Conservation (phyloP, 2,888 invertebrate genomes). For the Himalopsyche kuldschensis region DNA sequence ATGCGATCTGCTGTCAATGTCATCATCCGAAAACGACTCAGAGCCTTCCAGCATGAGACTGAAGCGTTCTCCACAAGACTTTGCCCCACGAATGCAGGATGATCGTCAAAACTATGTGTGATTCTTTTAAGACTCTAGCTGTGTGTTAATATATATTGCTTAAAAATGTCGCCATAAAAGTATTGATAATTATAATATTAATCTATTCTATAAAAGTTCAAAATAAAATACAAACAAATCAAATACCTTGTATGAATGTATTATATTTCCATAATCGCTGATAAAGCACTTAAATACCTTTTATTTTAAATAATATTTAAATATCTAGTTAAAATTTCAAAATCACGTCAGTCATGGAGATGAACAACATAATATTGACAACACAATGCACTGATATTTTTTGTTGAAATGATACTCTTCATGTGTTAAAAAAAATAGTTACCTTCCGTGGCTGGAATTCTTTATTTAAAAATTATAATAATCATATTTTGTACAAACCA, state of each 20-base stretch:
- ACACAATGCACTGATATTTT: too few relatives aligned
- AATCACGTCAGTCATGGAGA: too few relatives aligned
- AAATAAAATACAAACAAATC: neutral
- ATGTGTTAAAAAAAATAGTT: too few relatives aligned
- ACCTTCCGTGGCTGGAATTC: neutral
- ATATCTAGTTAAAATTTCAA: too few relatives aligned
- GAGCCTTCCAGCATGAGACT: constrained; percentile 30
- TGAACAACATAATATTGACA: too few relatives aligned
- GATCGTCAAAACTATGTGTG: constrained; percentile 29
- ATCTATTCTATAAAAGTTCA: neutral
- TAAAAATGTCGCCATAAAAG: neutral
- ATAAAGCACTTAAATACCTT: too few relatives aligned
- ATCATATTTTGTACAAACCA: neutral
- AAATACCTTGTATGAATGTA: too few relatives aligned
- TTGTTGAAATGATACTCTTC: too few relatives aligned
- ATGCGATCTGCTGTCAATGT: constrained; percentile 40
- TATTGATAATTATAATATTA: neutral
- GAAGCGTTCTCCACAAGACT: constrained; percentile 28
- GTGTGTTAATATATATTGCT: neutral
- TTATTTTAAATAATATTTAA: too few relatives aligned
- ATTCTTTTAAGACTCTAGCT: constrained; percentile 2
- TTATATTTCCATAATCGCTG: too few relatives aligned
- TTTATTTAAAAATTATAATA: too few relatives aligned
- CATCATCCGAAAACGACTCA: constrained; percentile 24
- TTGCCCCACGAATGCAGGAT: constrained; percentile 25